Conservation (phyloP, 2,113 vertebrate genomes). For the Emydocephalus ijimae region DNA sequence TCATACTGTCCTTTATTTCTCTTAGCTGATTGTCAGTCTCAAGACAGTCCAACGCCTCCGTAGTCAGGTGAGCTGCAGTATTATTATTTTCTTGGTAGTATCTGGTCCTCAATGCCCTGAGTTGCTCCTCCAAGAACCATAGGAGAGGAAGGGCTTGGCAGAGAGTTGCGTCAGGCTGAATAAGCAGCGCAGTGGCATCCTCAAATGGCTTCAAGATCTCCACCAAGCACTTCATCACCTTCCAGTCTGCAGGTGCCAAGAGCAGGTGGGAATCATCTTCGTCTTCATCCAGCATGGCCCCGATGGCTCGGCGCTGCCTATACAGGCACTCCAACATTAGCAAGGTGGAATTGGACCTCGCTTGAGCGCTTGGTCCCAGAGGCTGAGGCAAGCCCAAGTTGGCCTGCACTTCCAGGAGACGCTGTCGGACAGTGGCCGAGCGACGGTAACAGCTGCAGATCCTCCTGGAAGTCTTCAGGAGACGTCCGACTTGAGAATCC, state of each 20-base stretch:
- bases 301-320: not conserved
- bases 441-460: not conserved
- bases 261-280: not conserved
- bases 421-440: not conserved
- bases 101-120: not conserved
- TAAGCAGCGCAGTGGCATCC: not conserved
- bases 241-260: not conserved
- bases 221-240: slow-evolving; percentile 17
- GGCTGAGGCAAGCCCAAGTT: not conserved
- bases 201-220: slow-evolving; percentile 29
- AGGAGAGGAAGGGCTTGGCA: slow-evolving; percentile 14
- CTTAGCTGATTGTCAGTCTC: not conserved
- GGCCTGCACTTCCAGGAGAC: not conserved
- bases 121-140: slow-evolving; percentile 22
- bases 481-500: not conserved
- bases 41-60: not conserved
- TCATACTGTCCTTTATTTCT: not conserved
- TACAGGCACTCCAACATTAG: slow-evolving; percentile 3
- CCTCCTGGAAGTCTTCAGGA: not conserved
- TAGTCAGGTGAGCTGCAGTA: not conserved
- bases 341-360: not conserved
- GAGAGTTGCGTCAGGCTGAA: not conserved
- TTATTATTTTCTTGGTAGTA: slow-evolving; percentile 13
- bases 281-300: not conserved
- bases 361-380: not conserved